Base-by-base conservation (phyloP, 2,113 vertebrate genomes). In the Spheniscus mendiculus region DNA sequence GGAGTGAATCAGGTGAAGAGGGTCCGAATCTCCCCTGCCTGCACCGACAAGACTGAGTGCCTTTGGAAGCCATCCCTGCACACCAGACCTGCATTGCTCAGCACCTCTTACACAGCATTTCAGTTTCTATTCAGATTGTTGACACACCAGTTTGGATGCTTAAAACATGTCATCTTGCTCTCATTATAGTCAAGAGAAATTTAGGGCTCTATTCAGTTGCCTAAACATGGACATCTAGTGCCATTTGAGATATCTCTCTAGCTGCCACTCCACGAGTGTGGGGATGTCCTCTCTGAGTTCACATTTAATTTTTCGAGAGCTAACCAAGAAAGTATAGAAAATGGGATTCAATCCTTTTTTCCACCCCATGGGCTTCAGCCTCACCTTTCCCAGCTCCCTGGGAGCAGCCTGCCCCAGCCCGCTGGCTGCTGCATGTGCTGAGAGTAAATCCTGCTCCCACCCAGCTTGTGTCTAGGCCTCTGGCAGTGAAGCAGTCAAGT, bases 11-110 rank as follows among this genome's bases (percentile, higher is more conserved):
- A 25, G 11, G 21, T 53, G 49, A 29, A 77, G 23, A 34, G 22
- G 5, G 1, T 52, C 11, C 0, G 0, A 72, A 58, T 73, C 6
- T 87, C 11, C 27, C 8, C 45, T 62, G 5, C n/a, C 10, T 18
- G 3, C 5, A 13, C 11, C 0, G 0, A 56, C 32, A 90, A 47
- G 32, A 23, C 15, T 25, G 16, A 21, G 6, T 38, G 22, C 15
- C 15, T 84, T 87, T 66, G 59, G 40, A 58, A 77, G 25, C 11
- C 15, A 34, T 11, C 9, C 7, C 36, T 73, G 49, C 26, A 70
- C 34, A 81, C 26, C 45, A 81, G 45, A 61, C 16, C 5, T 62
- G 45, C 3, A 0, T 9, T 52, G 53, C 16, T 66, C 45, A 84
- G 19, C 21, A 30, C 4, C 12, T 77, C 74, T 49, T 83, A 72